These are phyloP conservation scores for Tromatobia lineatoria DNA, from an alignment of 2,888 invertebrate species.

Conservation along the genomic window DNA sequence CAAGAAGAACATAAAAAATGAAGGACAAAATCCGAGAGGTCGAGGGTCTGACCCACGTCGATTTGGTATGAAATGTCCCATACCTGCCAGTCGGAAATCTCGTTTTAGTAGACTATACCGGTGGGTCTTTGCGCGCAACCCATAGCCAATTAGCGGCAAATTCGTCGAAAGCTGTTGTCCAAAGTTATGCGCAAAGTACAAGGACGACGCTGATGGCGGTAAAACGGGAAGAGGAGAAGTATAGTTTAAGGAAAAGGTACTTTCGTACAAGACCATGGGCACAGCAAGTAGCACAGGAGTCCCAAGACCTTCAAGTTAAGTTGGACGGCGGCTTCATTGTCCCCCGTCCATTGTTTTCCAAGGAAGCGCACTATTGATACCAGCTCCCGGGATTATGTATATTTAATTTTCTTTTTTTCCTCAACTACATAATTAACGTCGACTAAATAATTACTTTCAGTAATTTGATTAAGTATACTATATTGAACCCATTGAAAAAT, in stretches of 20 bases:
- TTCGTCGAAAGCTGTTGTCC: slow-evolving; percentile 58
- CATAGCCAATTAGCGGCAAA: slow-evolving; percentile 63
- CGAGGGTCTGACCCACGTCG: no score
- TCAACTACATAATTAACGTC: slow-evolving; percentile 12
- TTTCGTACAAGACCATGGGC: slow-evolving; percentile 47
- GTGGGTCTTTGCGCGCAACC: slow-evolving; percentile 33
- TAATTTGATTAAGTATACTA: background rate
- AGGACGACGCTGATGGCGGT: slow-evolving; percentile 26
- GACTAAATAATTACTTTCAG: slow-evolving; percentile 1
- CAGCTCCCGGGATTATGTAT: slow-evolving; percentile 35
- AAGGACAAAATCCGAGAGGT: no score
- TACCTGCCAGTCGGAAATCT: slow-evolving; percentile 51
- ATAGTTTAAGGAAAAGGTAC: slow-evolving; percentile 57
- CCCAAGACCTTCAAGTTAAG: slow-evolving; percentile 21
- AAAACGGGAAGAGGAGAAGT: slow-evolving; percentile 13
- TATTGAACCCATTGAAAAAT: background rate
- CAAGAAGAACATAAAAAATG: no score
- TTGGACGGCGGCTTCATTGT: slow-evolving; percentile 51
- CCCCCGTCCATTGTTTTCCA: slow-evolving; percentile 41
- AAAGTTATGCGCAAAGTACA: slow-evolving; percentile 58
- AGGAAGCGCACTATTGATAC: slow-evolving; percentile 51
- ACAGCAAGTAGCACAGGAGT: slow-evolving; percentile 7
- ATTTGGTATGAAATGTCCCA: background rate
- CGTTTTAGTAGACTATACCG: slow-evolving; percentile 62
- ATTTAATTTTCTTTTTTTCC: slow-evolving; percentile 14